A percentile compares a stretch with the other conserved stretches of the same genome.
Evolutionary conservation across 2,113 vertebrate species (phyloP).

Genomic region (Periophthalmus modestus): DNA sequence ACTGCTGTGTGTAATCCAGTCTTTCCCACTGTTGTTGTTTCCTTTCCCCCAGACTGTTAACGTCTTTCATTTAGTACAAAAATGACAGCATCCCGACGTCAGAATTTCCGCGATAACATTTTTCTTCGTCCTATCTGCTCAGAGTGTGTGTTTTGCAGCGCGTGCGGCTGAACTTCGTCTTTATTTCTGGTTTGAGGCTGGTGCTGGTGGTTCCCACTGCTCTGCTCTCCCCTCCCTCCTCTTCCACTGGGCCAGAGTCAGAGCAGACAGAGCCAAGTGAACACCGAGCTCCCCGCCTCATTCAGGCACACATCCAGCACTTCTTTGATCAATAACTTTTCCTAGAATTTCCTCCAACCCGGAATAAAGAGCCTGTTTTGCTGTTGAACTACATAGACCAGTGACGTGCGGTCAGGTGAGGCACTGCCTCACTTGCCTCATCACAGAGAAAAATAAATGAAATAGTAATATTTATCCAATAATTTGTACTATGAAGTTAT

Average conservation of each 20-base stretch:
- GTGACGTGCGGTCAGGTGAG: too few species aligned
- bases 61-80: constrained; percentile 39
- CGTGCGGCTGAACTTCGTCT: constrained; percentile 52
- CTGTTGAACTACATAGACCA: too few species aligned
- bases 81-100: constrained; percentile 22
- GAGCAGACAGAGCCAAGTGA: constrained; percentile 75
- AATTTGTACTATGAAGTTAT: too few species aligned
- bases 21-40: constrained; percentile 72
- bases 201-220: constrained; percentile 62
- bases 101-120: constrained; percentile 21
- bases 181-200: constrained; percentile 61
- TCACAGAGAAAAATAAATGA: too few species aligned
- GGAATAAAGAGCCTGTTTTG: too few species aligned
- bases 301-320: constrained; percentile 37
- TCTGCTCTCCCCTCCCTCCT: constrained; percentile 63
- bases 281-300: constrained; percentile 52
- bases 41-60: constrained; percentile 71
- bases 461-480: too few species aligned
- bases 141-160: constrained; percentile 40
- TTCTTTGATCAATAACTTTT: constrained; percentile 43
- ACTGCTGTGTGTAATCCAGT: constrained; percentile 74
- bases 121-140: constrained; percentile 17
- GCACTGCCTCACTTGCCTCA: too few species aligned
- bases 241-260: constrained; percentile 63
- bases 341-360: too few species aligned